Evolutionary conservation across 2,888 invertebrate species (phyloP), one percentile per base, ranked within the genome.

Genomic region (Philhelius pedissequus): DNA sequence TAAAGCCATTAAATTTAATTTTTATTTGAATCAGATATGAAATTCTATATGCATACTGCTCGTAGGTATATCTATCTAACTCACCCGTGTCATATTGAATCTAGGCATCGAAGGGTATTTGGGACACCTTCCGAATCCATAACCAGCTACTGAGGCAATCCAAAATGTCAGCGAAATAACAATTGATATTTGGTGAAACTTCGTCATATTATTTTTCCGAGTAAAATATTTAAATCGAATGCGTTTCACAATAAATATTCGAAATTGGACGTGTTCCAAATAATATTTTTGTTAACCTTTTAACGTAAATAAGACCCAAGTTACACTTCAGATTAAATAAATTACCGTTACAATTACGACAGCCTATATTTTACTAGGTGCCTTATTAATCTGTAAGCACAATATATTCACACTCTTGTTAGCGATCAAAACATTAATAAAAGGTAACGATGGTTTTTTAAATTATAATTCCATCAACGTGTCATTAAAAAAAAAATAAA

Each of bases 101-200:
- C 94, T 92, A 40, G 94, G 93, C 90, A 95, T 92, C 87, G 94
- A 93, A 62, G 93, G 93, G 89, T 94, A 94, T 86, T 94, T 93
- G 5, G 95, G 95, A 88, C 95, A 96, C 88, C 93, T 93, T 83
- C 95, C 95, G 48, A 95, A 91, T 52, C 94, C 95, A 87, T 90
- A 90, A 56, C 89, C 86, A 68, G 54, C 52, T 8, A 64, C 83
- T 13, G 70, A 81, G 56, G 76, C 73, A 73, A 81, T 77, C 86
- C 80, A 81, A 71, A 81, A 69, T 68, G 86, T 81, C 69, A 86
- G 58, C 54, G 77, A 76, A 68, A 79, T 71, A 25, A 76, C 66
- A 80, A 77, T 38, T 52, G 86, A 64, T 22, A 50, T 69, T 73
- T 15, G 86, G 76, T 81, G 76, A 86, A 86, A 86, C 56, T 86